Evolutionary conservation across 2,113 vertebrate genomes (phyloP), one percentile per base, ranked within the genome.

Genomic region (Podocnemis expansa): DNA sequence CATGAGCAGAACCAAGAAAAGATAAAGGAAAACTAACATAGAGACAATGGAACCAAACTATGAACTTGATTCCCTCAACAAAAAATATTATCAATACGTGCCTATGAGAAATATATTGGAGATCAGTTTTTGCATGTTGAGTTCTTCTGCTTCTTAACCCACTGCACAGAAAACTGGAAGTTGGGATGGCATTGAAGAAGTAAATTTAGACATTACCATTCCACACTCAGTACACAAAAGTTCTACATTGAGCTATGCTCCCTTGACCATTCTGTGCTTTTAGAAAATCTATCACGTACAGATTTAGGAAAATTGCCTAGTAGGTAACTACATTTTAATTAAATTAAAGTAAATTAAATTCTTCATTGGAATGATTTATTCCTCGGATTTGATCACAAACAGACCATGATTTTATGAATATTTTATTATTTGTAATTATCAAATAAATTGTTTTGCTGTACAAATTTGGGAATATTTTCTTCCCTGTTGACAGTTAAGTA

Each of bases 201-300:
- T 89, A 88, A 85, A 94, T 96, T 94, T 96, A 96, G 88, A 96
- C 97, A 89, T 76, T 87, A 76, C 84, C 84, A 14, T 55, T 78
- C 88, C 80, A 90, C 87, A 93, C 89, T 82, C 89, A 90, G 88
- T 73, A 97, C 95, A 96, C 43, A 83, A 45, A 87, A 89, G 80
- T 95, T 93, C 96, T 93, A 95, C 81, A 91, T 91, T 93, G 49
- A 52, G 10, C 78, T 85, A 91, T 75, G 91, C 86, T 93, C 86
- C 84, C 90, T 85, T n/a, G 89, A 91, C 87, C 86, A 47, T 96
- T 92, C 88, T 95, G 88, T 43, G 10, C 52, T 96, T 85, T 85
- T 91, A 95, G 89, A 91, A 96, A 93, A 90, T 55, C 83, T 93
- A 54, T 85, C 95, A 94, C 75, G 41, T 82, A 94, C 96, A 94